Base-by-base conservation (phyloP, 53 echinoderm and acorn worm genomes). In the Hippasteria phrygiana region DNA sequence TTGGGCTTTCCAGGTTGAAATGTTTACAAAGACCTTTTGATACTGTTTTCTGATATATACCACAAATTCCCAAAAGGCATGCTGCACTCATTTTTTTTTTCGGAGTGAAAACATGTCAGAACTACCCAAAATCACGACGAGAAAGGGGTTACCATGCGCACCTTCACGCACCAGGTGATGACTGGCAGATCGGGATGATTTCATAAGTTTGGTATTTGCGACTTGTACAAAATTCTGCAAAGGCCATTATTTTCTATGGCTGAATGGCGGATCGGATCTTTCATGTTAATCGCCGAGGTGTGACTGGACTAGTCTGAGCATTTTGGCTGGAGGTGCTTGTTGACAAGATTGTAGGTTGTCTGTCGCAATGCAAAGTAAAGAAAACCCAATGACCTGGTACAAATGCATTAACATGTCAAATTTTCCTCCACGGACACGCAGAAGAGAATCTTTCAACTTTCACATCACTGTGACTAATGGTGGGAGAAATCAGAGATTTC, bases 201-300 rank as follows among this genome's bases (percentile, higher is more conserved):
- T 76, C 76, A 76, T 76, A 42, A 33, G 76, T 76, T 29, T 48
- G 76, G 76, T 32, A 76, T 76, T 47, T 76, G 76, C 76, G 32
- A 76, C 76, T 76, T 74, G 42, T 46, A 74, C 50, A 16, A 34
- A 50, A 37, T 76, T 54, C 43, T 74, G 43, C 29, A 9, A 27
- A 16, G 76, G 76, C 18, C 76, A 5, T 24, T 47, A 34, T 13
- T 13, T 47, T 29, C 34, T n/a, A n/a, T n/a, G n/a, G n/a, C 27
- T 67, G 67, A 67, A 67, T 76, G 43, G 34, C 20, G 11, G 6
- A 45, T 45, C 6, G 1, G 10, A 43, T 12, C 75, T 32, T 75
- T 75, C 32, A 29, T 14, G 29, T 32, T 26, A 50, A 76, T 51
- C 20, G 33, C 26, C 43, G 31, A 34, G 50, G 48, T 51, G 51